Percentiles rank a stretch among this genome's conserved stretches.
Conservation (phyloP, 1,140 invertebrate genomes). For the Lamellibrachia luymesi region DNA sequence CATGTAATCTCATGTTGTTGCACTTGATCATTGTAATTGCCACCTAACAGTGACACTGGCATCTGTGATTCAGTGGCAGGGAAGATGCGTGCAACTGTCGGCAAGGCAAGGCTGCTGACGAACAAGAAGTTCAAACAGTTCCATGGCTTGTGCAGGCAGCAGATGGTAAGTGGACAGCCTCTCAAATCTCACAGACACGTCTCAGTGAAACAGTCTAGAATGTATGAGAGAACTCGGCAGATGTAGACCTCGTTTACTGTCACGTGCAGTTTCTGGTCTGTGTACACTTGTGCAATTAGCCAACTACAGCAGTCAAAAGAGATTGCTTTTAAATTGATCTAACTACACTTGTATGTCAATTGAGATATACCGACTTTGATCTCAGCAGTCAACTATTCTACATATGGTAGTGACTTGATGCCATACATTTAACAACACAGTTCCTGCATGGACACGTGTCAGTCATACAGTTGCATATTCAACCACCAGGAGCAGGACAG, state of each 20-base stretch:
- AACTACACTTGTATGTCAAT: too few species aligned
- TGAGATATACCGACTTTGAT: too few species aligned
- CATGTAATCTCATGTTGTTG: background rate
- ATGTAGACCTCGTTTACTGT: too few species aligned
- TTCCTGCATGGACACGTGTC: background rate
- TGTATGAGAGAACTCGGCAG: too few species aligned
- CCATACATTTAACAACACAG: background rate
- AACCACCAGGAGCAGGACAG: conserved; percentile 64
- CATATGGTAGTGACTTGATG: background rate
- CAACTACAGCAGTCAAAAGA: too few species aligned
- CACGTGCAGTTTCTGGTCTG: too few species aligned
- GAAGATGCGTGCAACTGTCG: conserved; percentile 79
- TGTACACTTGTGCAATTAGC: too few species aligned
- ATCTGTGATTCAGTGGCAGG: conserved; percentile 64
- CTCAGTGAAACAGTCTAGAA: too few species aligned
- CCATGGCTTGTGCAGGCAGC: conserved; percentile 78
- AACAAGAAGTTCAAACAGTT: conserved; percentile 95
- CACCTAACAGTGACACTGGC: background rate
- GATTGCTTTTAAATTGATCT: too few species aligned
- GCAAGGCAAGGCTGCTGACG: conserved; percentile 84
- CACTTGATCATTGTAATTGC: background rate
- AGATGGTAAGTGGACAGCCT: conserved; percentile 66
- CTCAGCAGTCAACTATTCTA: background rate
- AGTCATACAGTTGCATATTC: background rate
- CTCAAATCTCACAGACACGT: too few species aligned